These are phyloP conservation scores for Podiceps cristatus DNA, from an alignment of 2,113 vertebrate genomes.

Conservation along the genomic window DNA sequence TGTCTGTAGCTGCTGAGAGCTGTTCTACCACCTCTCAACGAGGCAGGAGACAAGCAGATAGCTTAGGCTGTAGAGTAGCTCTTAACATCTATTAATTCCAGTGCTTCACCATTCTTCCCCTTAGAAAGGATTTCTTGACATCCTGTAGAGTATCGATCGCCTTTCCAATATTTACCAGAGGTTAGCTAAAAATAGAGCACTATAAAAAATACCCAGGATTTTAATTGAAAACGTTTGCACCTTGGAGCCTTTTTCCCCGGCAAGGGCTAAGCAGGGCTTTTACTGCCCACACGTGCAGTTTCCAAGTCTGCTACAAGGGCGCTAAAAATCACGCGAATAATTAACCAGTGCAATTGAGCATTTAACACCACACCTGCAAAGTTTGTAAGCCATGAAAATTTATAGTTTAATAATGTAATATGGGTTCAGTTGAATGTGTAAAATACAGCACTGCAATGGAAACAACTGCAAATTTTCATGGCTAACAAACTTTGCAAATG, in stretches of 20 bases:
- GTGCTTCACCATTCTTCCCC: background rate
- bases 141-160: background rate
- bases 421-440: background rate
- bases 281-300: background rate
- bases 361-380: conserved; percentile 40
- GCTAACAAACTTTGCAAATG: conserved; percentile 48
- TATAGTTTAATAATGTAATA: conserved; percentile 24
- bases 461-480: conserved; percentile 51
- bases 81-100: conserved; percentile 16
- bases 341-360: conserved; percentile 61
- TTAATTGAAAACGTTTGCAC: background rate
- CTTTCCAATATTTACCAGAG: background rate
- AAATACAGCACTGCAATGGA: conserved; percentile 35
- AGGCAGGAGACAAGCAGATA: background rate
- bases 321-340: conserved; percentile 48
- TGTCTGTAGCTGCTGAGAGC: background rate
- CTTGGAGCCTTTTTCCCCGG: background rate
- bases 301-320: background rate
- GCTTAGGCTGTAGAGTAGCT: background rate
- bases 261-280: background rate
- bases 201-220: background rate
- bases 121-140: background rate
- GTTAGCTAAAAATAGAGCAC: background rate
- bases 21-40: background rate
- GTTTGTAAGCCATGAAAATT: conserved; percentile 58